A percentile compares a stretch with the other conserved stretches of the same genome.
Evolutionary conservation across 2,113 vertebrate genomes (phyloP).

Genomic region (Ramphastos sulfuratus): DNA sequence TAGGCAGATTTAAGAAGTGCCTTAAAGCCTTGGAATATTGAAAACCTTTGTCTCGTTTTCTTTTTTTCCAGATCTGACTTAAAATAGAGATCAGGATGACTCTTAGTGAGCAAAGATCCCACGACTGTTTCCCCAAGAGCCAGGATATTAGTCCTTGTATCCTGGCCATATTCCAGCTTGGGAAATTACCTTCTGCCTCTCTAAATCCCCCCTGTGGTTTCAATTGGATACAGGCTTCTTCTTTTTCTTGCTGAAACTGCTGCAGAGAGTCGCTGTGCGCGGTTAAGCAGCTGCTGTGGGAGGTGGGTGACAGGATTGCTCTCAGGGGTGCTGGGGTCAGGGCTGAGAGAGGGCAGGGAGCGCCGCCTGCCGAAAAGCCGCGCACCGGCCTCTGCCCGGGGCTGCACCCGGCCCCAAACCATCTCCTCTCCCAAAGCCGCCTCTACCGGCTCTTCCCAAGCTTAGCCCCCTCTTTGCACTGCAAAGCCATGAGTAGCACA

Average conservation of each 20-base stretch:
- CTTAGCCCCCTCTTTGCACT: background rate
- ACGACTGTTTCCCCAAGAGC: conserved; percentile 61
- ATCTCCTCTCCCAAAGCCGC: background rate
- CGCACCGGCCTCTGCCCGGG: fast-evolving
- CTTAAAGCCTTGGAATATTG: background rate
- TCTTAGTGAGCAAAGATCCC: conserved; percentile 52
- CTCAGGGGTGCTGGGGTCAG: conserved; percentile 21
- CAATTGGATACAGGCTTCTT: conserved; percentile 62
- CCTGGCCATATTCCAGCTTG: conserved; percentile 69
- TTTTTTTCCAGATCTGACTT: conserved; percentile 30
- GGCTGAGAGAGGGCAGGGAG: background rate
- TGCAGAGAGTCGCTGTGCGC: conserved; percentile 30
- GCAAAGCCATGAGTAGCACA: background rate
- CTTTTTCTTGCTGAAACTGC: conserved; percentile 37
- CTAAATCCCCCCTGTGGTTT: conserved; percentile 66
- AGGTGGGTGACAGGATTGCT: conserved; percentile 46
- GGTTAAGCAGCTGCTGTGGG: conserved; percentile 65
- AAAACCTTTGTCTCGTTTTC: conserved; percentile 44
- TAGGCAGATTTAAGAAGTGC: background rate
- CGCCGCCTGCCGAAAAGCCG: background rate
- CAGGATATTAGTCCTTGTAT: conserved; percentile 61
- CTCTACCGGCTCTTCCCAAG: background rate
- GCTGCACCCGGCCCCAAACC: fast-evolving
- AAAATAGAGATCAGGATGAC: conserved; percentile 24
- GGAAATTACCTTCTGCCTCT: conserved; percentile 76